Percentiles rank a stretch among this genome's conserved stretches.
Conservation (phyloP, 1,140 invertebrate genomes). For the Panulirus ornatus region DNA sequence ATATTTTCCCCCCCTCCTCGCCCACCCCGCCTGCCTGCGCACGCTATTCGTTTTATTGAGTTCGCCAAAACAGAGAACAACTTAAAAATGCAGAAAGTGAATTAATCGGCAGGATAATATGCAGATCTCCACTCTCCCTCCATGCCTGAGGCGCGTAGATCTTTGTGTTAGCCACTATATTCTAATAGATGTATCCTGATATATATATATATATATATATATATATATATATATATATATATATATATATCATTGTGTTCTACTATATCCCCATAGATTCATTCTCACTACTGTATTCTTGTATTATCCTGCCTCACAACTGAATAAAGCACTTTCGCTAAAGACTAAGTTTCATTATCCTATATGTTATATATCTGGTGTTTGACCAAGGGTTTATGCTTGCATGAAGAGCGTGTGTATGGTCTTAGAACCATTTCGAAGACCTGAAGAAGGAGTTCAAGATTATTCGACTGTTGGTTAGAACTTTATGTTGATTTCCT, state of each 20-base stretch:
- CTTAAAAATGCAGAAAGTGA: constrained; percentile 33
- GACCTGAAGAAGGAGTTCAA: too few species aligned
- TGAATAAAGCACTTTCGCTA: constrained; percentile 60
- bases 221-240: not conserved
- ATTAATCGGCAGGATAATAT: constrained; percentile 24
- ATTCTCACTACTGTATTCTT: not conserved
- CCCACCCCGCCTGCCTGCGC: too few species aligned
- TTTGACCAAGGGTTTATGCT: too few species aligned
- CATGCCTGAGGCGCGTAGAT: too few species aligned
- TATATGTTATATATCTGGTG: too few species aligned
- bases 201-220: not conserved
- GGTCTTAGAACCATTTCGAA: too few species aligned
- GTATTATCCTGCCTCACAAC: constrained; percentile 54
- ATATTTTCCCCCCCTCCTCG: not conserved
- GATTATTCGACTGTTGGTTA: too few species aligned
- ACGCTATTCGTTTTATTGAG: constrained; percentile 45
- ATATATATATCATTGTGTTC: not conserved
- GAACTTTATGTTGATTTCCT: too few species aligned
- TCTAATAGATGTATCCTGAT: not conserved
- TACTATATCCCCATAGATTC: not conserved
- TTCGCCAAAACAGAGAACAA: constrained; percentile 39
- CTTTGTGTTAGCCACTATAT: too few species aligned
- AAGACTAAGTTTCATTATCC: not conserved
- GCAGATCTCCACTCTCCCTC: not conserved
- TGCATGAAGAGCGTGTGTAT: too few species aligned